Conservation (phyloP, 2,888 invertebrate species). For the Diabrotica balteata region DNA sequence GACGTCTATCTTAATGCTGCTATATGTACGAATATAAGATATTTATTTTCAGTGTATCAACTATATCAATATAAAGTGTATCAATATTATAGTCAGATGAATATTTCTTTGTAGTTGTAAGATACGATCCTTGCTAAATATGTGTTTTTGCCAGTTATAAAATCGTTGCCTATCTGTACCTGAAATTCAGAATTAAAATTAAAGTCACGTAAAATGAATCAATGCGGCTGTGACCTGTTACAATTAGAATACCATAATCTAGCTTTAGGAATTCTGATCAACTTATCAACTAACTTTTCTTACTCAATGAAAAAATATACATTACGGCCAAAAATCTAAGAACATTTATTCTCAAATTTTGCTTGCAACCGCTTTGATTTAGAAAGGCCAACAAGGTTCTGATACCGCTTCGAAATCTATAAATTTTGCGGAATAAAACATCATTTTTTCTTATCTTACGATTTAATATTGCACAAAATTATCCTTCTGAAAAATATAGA, state of each 20-base stretch:
- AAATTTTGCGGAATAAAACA: too few species aligned
- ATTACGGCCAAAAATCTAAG: too few species aligned
- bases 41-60: too few species aligned
- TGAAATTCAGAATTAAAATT: constrained; percentile 47
- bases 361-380: constrained; percentile 38
- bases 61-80: too few species aligned
- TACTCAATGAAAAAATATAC: too few species aligned
- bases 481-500: too few species aligned
- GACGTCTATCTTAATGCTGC: too few species aligned
- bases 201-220: constrained; percentile 26
- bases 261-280: constrained; percentile 18
- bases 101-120: constrained; percentile 19
- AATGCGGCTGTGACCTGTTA: constrained; percentile 32
- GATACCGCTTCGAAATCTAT: too few species aligned
- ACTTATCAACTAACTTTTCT: background rate
- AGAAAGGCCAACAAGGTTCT: background rate
- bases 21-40: too few species aligned
- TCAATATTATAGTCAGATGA: too few species aligned
- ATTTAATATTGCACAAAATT: too few species aligned
- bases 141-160: background rate
- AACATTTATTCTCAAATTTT: background rate
- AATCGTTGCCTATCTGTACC: constrained; percentile 58
- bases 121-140: constrained; percentile 5
- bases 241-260: constrained; percentile 17
- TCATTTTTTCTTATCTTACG: too few species aligned